Evolutionary conservation across 2,113 vertebrate species (phyloP).

Genomic region (Rhinolophus sinicus): DNA sequence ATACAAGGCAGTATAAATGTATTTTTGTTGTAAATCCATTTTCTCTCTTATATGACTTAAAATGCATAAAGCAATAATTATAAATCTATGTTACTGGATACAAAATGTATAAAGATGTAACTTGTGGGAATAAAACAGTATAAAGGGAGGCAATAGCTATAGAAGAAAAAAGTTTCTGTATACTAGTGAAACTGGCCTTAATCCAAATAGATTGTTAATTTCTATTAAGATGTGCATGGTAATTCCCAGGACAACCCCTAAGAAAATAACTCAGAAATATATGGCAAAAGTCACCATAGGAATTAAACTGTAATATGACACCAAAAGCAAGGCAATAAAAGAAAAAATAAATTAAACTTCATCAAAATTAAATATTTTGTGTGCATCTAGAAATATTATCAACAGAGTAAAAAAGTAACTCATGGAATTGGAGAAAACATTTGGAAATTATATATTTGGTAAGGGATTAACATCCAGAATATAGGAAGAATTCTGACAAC

Average conservation of each 20-base stretch:
- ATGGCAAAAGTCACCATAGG: background rate
- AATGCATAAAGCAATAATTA: background rate
- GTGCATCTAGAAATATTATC: background rate
- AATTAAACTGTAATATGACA: background rate
- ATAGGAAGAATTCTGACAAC: background rate
- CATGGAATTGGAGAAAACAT: background rate
- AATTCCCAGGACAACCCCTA: background rate
- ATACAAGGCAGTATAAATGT: background rate
- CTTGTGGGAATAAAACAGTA: background rate
- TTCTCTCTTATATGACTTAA: background rate
- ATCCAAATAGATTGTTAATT: background rate
- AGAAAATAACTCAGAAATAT: background rate
- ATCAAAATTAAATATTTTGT: background rate
- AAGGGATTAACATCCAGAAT: background rate
- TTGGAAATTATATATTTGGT: background rate
- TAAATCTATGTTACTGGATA: background rate
- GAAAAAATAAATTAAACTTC: too few species aligned
- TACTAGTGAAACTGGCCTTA: background rate
- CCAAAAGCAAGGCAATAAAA: too few species aligned
- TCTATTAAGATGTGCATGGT: background rate
- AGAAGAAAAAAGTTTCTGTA: background rate
- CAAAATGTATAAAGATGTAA: background rate
- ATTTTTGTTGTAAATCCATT: background rate
- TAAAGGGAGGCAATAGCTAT: background rate
- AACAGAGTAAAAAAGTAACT: conserved; percentile 1